Base-by-base conservation (phyloP, 2,797 vertebrate genomes). In the Anguilla anguilla region DNA sequence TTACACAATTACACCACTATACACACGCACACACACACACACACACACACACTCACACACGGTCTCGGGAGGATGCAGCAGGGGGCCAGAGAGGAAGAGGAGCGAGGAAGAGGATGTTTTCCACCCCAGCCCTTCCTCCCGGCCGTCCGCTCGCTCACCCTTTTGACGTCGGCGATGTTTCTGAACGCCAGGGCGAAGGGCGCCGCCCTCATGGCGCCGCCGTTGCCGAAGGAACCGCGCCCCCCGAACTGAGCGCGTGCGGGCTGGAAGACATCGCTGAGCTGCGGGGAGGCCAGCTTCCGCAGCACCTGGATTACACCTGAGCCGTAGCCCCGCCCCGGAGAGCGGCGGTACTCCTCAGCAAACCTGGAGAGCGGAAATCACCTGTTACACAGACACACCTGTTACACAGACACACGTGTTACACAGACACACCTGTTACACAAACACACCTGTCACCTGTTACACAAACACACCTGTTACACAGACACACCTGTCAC, bases 191-290 rank as follows among this genome's bases (percentile, higher is more conserved):
- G 93, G 0, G 98, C 93, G 17, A 99, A 97, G 87, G 97, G 97
- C 0, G 97, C 98, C 0, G 97, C 97, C 93, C 99, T 96, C 99
- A 99, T 99, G 89, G 99, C 99, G 0, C 98, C 99, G 0, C 99
- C 99, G 0, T 99, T 99, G 46, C 99, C 99, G 0, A 98, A 99
- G 82, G 99, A 99, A 77, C 99, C 99, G 1, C 97, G 97, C 5
- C 99, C 98, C 0, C 97, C 97, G 87, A 99, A 99, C 94, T 99
- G 99, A 90, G 97, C 97, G 72, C 96, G 96, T 0, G 99, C 99
- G 0, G 99, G 99, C 92, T 98, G 97, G 86, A 97, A 99, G 64
- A 99, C 97, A 0, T 98, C 98, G 0, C 6, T 95, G 89, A 98
- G 97, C 61, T 98, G 97, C 74, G 98, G 97, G 39, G 96, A 98